A percentile compares a stretch with the other conserved stretches of the same genome.
Conservation (phyloP, 2,113 vertebrate species). For the Psilopogon haemacephalus region DNA sequence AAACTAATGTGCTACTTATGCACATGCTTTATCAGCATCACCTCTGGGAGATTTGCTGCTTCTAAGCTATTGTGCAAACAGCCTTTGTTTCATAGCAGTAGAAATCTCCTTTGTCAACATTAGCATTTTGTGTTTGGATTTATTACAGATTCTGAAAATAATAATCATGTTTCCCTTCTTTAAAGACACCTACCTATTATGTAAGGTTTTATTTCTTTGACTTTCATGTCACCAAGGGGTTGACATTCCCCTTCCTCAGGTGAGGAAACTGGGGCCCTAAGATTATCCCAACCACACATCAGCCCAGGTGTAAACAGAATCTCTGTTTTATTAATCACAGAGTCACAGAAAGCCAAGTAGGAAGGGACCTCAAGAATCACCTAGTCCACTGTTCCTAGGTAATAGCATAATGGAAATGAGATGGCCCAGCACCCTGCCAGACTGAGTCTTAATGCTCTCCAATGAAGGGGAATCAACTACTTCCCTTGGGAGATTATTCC, state of each 20-base stretch:
- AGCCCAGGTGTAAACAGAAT: background rate
- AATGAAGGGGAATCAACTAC: no score
- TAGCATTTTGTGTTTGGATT: background rate
- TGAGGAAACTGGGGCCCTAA: background rate
- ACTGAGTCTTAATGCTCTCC: no score
- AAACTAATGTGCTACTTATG: background rate
- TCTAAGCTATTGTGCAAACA: conserved; percentile 3
- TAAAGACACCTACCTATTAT: background rate
- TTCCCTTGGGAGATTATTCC: no score
- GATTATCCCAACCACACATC: background rate
- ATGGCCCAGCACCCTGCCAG: no score
- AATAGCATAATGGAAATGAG: no score
- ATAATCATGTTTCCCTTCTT: background rate
- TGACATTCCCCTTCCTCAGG: background rate
- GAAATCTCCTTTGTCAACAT: conserved; percentile 39
- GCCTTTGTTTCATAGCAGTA: background rate
- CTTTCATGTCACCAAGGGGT: background rate
- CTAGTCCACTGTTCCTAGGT: no score
- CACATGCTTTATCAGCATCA: background rate
- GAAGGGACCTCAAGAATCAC: no score
- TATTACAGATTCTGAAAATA: background rate
- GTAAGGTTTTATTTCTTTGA: background rate
- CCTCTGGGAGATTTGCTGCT: background rate
- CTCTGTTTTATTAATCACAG: background rate
- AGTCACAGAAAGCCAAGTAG: no score